phyloP scores from a whole-genome alignment of 2,888 invertebrate species.

The Troides oblongomaculatus region DNA sequence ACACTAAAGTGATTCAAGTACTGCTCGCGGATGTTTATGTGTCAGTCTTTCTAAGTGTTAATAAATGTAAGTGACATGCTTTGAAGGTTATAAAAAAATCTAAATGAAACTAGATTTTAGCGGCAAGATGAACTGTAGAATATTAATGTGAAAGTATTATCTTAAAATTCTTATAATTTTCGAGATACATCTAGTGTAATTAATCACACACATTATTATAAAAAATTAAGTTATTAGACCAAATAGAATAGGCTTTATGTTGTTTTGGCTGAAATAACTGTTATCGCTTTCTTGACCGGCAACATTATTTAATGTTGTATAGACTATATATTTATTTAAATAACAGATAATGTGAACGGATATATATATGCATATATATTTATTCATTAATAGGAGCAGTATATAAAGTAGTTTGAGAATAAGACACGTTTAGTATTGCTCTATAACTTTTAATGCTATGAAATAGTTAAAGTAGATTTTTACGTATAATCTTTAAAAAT shows the following conservation, averaged over 20 bases:
- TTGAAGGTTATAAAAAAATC: not conserved
- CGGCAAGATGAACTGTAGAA: not conserved
- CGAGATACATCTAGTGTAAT: not conserved
- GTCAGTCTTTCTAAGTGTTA: conserved; percentile 4
- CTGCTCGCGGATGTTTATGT: not conserved
- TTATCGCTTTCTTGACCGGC: not conserved
- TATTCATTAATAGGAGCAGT: too few species aligned
- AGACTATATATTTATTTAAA: too few species aligned
- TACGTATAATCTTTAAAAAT: too few species aligned
- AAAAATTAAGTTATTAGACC: too few species aligned
- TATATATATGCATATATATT: too few species aligned
- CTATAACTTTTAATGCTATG: too few species aligned
- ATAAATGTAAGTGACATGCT: not conserved
- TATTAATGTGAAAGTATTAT: not conserved
- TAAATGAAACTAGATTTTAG: not conserved
- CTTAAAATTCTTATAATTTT: not conserved
- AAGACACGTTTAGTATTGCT: too few species aligned
- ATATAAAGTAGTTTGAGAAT: too few species aligned
- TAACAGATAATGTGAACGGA: too few species aligned
- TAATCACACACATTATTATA: too few species aligned
- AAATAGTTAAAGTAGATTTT: too few species aligned
- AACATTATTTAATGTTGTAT: not conserved
- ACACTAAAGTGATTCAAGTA: conserved; percentile 41
- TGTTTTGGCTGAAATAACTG: not conserved
- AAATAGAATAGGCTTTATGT: conserved; percentile 1